phyloP scores from a whole-genome alignment of 2,113 vertebrate species.

The Sisor rabdophorus region DNA sequence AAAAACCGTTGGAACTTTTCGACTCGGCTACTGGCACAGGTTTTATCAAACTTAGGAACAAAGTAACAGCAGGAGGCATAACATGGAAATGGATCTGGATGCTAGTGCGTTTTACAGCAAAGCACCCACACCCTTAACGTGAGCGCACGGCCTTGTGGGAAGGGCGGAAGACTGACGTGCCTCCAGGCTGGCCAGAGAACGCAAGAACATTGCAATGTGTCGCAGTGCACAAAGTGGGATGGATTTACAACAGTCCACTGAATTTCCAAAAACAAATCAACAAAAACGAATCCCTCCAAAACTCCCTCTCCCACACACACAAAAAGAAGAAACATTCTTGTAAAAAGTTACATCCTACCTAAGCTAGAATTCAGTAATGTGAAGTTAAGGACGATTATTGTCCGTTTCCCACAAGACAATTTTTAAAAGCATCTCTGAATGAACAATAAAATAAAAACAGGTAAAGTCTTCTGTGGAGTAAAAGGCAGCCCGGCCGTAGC shows the following conservation, averaged over 20 bases:
- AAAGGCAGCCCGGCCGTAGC: slow-evolving; percentile 15
- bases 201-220: slow-evolving; percentile 47
- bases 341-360: slow-evolving; percentile 38
- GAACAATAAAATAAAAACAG: slow-evolving; percentile 45
- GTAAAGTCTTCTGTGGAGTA: slow-evolving; percentile 28
- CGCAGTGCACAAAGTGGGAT: slow-evolving; percentile 60
- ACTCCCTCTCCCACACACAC: slow-evolving; percentile 4
- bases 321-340: slow-evolving; percentile 43
- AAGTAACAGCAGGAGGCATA: background rate
- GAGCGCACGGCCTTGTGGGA: slow-evolving; percentile 10
- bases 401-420: slow-evolving; percentile 12
- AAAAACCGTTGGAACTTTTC: slow-evolving; percentile 15
- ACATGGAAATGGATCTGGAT: background rate
- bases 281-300: background rate
- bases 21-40: slow-evolving; percentile 38
- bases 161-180: slow-evolving; percentile 65
- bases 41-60: background rate
- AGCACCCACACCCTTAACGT: background rate
- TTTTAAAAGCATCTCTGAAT: slow-evolving; percentile 28
- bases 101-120: slow-evolving; percentile 2
- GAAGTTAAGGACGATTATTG: background rate
- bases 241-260: slow-evolving; percentile 39
- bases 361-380: slow-evolving; percentile 30
- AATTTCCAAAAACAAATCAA: background rate
- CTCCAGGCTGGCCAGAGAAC: slow-evolving; percentile 32